Evolutionary conservation across 2,797 vertebrate genomes (phyloP), one percentile per base, ranked within the genome.

Genomic region (Chlorospingus semifuscus): DNA sequence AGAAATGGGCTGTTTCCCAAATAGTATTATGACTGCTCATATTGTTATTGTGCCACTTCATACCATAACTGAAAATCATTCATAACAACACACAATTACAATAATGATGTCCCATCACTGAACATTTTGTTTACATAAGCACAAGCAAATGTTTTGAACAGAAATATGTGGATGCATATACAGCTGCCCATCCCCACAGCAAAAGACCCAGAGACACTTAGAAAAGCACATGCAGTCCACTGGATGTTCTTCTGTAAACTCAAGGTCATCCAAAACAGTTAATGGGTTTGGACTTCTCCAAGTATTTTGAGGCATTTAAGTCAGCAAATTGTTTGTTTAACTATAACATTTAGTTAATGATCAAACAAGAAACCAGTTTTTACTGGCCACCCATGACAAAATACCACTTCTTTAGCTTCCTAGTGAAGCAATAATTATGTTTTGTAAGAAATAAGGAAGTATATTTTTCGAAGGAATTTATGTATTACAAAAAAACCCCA

Each of bases 221-320:
- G 4, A 46, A 79, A 87, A 64, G 32, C 52, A 52, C 27, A 23
- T 5, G 7, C 30, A 70, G 29, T 19, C 34, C 21, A 30, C 5
- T 61, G 49, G 20, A 78, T 39, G 22, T 22, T 30, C 39, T 68
- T 66, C 30, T 39, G 22, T 50, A 61, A 93, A 71, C 21, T 83
- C 85, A 94, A 91, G 87, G 89, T 89, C 91, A 95, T 26, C 27
- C 83, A 78, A 59, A 94, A 42, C 24, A 55, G 39, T 44, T 89
- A 65, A 75, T 52, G n/a, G 20, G 6, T 86, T 81, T 79, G 30
- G 64, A 88, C 29, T 64, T 78, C 70, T 47, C 50, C 7, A 57
- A 64, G 52, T 29, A 83, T 14, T 85, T 87, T 56, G 30, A 87
- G 49, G 41, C 27, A 89, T 66, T 61, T 85, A 92, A 87, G 24